Evolutionary conservation across 2,888 invertebrate genomes (phyloP).

Genomic region (Melanostoma mellinum): DNA sequence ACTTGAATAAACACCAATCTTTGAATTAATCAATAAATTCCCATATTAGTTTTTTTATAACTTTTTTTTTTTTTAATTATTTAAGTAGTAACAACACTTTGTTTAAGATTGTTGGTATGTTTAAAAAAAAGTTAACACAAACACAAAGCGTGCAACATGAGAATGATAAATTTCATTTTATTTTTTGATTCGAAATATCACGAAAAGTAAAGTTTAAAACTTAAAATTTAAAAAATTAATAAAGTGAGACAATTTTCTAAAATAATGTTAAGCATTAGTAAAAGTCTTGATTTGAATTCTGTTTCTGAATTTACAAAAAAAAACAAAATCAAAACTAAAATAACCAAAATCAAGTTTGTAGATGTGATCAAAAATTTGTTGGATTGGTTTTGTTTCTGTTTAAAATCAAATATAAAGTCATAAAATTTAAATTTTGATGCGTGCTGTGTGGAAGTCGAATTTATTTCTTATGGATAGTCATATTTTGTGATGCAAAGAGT

Average conservation of each 20-base stretch:
- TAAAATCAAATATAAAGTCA: neutral
- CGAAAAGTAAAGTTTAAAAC: slow-evolving; percentile 22
- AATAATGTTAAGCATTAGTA: slow-evolving; percentile 48
- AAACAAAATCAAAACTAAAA: too few species aligned
- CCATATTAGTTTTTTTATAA: slow-evolving; percentile 52
- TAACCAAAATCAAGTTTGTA: slow-evolving; percentile 38
- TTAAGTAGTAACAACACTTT: slow-evolving; percentile 46
- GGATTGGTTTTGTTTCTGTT: slow-evolving; percentile 25
- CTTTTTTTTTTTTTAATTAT: slow-evolving; percentile 31
- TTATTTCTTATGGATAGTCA: slow-evolving; percentile 18
- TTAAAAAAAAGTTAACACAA: slow-evolving; percentile 74
- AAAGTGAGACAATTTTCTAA: slow-evolving; percentile 32
- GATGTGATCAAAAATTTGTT: slow-evolving; percentile 32
- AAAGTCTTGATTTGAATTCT: slow-evolving; percentile 49
- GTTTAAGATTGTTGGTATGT: slow-evolving; percentile 57
- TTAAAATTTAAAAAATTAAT: slow-evolving; percentile 47
- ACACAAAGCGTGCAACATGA: slow-evolving; percentile 80
- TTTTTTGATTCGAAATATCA: slow-evolving; percentile 48
- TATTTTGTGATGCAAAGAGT: slow-evolving; percentile 42
- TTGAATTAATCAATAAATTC: slow-evolving; percentile 68
- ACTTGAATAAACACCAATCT: slow-evolving; percentile 72
- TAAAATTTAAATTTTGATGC: slow-evolving; percentile 23
- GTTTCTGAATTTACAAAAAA: neutral
- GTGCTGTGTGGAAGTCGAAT: slow-evolving; percentile 58
- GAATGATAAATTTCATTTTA: slow-evolving; percentile 63